These are phyloP conservation scores for Pangasius macronema DNA, from an alignment of 2,797 vertebrate species.

Conservation along the genomic window DNA sequence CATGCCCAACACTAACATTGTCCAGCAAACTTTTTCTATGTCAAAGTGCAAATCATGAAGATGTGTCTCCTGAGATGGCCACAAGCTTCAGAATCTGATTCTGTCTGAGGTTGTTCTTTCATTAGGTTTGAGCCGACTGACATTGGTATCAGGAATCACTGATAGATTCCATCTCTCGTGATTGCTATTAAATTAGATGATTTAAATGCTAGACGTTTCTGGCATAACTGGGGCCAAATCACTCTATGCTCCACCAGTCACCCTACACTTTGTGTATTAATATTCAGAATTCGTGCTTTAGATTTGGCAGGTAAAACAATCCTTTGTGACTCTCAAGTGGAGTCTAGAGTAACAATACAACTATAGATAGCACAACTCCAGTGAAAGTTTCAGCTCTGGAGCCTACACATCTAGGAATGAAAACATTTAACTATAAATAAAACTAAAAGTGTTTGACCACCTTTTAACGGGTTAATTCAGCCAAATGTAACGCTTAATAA, in stretches of 20 bases:
- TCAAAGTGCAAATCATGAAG: not conserved
- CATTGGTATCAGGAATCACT: not conserved
- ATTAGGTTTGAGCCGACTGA: not conserved
- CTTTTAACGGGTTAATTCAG: not conserved
- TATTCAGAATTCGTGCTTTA: not conserved
- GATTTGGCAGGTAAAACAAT: not conserved
- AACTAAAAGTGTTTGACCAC: not conserved
- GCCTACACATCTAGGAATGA: not conserved
- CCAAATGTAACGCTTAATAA: not conserved
- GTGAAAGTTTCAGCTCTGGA: not conserved
- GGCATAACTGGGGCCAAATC: not conserved
- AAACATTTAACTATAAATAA: not conserved
- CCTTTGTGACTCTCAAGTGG: not conserved
- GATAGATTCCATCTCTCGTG: not conserved
- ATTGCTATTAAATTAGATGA: not conserved
- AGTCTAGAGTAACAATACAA: not conserved
- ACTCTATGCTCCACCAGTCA: too few relatives aligned
- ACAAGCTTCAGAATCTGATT: not conserved
- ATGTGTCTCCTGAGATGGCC: not conserved
- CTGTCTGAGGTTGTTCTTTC: not conserved
- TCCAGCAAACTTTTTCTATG: not conserved
- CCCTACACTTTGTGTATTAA: not conserved
- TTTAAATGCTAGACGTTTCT: not conserved
- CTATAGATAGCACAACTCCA: not conserved
- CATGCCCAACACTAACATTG: not conserved